Evolutionary conservation across 2,888 invertebrate species (phyloP).

Genomic region (Rhingia rostrata): DNA sequence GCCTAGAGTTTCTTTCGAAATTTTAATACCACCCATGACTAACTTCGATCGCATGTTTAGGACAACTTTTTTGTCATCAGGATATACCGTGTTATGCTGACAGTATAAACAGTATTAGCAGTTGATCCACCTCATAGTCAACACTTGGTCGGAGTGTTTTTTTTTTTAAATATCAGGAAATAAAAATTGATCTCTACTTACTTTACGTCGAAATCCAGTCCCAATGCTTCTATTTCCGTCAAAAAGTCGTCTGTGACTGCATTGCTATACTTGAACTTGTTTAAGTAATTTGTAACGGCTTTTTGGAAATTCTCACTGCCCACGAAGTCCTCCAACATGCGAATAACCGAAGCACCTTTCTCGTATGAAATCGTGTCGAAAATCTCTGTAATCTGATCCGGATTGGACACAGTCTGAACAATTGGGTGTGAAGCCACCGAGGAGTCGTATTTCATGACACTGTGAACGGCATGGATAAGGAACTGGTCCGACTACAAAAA

Average conservation of each 20-base stretch:
- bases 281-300: conserved; percentile 90
- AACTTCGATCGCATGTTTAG: too few relatives aligned
- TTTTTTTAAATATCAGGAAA: too few relatives aligned
- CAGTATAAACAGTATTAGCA: too few relatives aligned
- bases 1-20: too few relatives aligned
- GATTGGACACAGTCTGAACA: conserved; percentile 90
- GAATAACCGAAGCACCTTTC: conserved; percentile 93
- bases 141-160: too few relatives aligned
- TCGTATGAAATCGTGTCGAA: conserved; percentile 95
- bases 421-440: conserved; percentile 94
- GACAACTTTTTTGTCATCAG: too few relatives aligned
- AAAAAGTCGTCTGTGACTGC: conserved; percentile 92
- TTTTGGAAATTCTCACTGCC: conserved; percentile 87
- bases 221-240: conserved; percentile 84
- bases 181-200: conserved; percentile 40
- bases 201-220: conserved; percentile 82
- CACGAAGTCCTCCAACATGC: conserved; percentile 93
- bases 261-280: conserved; percentile 87
- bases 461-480: conserved; percentile 87
- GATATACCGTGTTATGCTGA: too few relatives aligned
- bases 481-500: conserved; percentile 89
- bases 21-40: too few relatives aligned
- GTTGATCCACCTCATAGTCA: too few relatives aligned
- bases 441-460: conserved; percentile 89
- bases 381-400: conserved; percentile 94